A percentile compares a stretch with the other conserved stretches of the same genome.
Evolutionary conservation across 1,140 invertebrate species (phyloP).

Genomic region (Lanistes nyassanus): DNA sequence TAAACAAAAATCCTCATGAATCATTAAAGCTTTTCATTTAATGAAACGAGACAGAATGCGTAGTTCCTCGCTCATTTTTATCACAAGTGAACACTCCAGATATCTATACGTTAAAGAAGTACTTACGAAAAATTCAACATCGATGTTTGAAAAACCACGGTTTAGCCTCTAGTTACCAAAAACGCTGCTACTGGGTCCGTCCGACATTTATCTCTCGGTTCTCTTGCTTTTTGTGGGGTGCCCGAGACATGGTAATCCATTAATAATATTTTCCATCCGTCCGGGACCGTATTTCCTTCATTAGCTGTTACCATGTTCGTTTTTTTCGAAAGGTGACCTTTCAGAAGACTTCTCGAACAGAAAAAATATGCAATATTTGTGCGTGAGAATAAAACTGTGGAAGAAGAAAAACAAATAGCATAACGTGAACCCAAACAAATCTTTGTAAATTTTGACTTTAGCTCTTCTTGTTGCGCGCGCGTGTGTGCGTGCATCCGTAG

Average conservation of each 20-base stretch:
- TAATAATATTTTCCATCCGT: no score
- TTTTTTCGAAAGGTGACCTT: background rate
- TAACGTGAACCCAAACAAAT: no score
- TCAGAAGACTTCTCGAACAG: background rate
- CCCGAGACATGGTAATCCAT: no score
- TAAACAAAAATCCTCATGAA: background rate
- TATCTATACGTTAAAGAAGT: background rate
- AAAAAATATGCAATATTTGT: background rate
- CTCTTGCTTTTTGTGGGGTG: no score
- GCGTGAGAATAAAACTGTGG: constrained; percentile 4
- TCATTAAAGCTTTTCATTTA: background rate
- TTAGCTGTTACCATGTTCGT: background rate
- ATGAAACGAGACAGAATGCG: no score
- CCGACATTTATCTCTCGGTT: no score
- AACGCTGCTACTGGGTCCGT: no score
- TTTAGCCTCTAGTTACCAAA: no score
- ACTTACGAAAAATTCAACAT: background rate
- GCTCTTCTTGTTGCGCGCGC: background rate
- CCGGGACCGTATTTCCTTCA: background rate
- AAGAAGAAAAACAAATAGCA: no score
- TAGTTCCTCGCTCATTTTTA: no score
- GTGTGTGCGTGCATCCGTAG: constrained; percentile 10
- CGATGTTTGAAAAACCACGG: no score
- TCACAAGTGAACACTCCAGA: background rate
- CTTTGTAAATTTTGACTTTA: no score